Evolutionary conservation across 2,797 vertebrate species (phyloP), one percentile per base, ranked within the genome.

Genomic region (Eurystomus glaucurus): DNA sequence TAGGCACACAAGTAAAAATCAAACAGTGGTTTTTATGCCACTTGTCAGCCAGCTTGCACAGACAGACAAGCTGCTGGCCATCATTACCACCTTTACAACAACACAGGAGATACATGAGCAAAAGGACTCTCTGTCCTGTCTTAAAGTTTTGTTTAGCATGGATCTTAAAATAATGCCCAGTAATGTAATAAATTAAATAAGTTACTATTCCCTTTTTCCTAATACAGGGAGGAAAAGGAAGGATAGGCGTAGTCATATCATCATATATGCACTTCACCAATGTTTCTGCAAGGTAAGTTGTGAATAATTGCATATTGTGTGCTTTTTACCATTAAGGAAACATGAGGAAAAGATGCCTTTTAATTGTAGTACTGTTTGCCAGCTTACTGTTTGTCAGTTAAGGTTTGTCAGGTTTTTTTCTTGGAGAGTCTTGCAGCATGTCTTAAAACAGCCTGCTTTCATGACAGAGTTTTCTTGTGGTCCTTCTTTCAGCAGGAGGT

Each of bases 201-300:
- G 10, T 52, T 76, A 17, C 43, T 6, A 23, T 88, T 85, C 35
- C 15, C 4, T 88, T 93, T 87, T 94, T 91, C 85, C 57, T 90
- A 74, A 88, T 86, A 41, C 93, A 99, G 99, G 99, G 99, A 10
- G 99, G 99, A 62, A 99, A 99, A 96, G 99, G 99, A 96, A 99
- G 99, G 88, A 99, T 99, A 18, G 99, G 99, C 7, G 99, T 99
- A 39, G 98, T 99, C 95, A 99, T 99, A 94, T 99, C 99, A 3
- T 99, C 99, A 2, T 99, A 99, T 85, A 99, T 99, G 97, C 98
- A 99, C 93, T 99, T 99, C 98, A 99, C 99, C 58, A 99, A 99
- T 33, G 98, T 99, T 60, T 99, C 99, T 16, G 99, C 99, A 98
- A 99, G 99, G 99, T 99, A 99, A 98, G 97, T 57, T 81, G 14